phyloP scores from a whole-genome alignment of 1,140 invertebrate species.

The Asobara japonica region DNA sequence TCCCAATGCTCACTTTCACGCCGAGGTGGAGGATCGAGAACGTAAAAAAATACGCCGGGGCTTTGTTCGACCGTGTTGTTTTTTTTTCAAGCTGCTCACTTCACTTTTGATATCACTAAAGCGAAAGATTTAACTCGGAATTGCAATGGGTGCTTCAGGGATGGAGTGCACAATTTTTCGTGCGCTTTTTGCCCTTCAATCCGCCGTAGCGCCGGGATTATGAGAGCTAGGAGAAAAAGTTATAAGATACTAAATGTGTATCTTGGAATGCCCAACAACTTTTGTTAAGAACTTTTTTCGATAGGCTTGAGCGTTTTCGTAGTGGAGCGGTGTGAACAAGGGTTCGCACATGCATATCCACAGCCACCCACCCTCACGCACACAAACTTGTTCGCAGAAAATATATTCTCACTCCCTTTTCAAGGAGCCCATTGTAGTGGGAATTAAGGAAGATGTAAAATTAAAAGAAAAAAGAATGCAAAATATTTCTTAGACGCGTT shows the following conservation, averaged over 20 bases:
- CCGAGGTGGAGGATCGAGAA: not conserved
- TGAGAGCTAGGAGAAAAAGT: too few species aligned
- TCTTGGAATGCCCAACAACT: too few species aligned
- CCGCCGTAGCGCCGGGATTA: too few species aligned
- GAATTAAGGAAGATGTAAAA: not conserved
- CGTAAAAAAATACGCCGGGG: not conserved
- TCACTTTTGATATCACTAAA: not conserved
- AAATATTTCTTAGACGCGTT: constrained; percentile 3
- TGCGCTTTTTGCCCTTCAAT: not conserved
- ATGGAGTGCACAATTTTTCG: not conserved
- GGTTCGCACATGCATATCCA: too few species aligned
- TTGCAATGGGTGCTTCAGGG: too few species aligned
- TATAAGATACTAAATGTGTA: too few species aligned
- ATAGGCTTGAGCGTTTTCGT: too few species aligned
- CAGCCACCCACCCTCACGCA: too few species aligned
- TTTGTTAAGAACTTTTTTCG: not conserved
- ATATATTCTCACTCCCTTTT: not conserved
- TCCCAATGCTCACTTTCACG: constrained; percentile 5
- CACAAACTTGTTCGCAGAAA: too few species aligned
- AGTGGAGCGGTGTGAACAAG: too few species aligned
- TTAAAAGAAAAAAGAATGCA: too few species aligned
- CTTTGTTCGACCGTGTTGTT: not conserved
- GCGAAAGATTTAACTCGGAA: too few species aligned
- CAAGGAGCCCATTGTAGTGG: not conserved
- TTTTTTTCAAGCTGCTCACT: not conserved